Base-by-base conservation (phyloP, 2,888 invertebrate species). In the Fragum whitleyi region DNA sequence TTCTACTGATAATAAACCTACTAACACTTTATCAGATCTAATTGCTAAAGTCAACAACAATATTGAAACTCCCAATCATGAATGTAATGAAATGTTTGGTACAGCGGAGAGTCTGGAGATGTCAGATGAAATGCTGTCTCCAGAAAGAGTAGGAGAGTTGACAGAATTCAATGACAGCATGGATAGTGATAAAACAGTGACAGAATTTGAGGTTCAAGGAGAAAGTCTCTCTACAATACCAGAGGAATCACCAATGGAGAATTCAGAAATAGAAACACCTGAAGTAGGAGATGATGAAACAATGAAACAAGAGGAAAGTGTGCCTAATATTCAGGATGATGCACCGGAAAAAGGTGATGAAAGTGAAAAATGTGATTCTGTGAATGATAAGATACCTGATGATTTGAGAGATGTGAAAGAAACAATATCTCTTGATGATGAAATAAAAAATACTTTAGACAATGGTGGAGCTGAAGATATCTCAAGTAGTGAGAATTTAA, bases 101-200 rank as follows among this genome's bases (percentile, higher is more conserved):
- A 47, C 57, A 16, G 67, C 65, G 16, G 78, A 76, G 32, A 75
- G 71, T 29, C 67, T 70, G 51, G 80, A 78, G 23, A 74, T 55
- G 65, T 36, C 57, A 53, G 78, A 72, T 28, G 75, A 81, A 23
- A 75, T 67, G 26, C 55, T 57, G n/a, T 47, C 39, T 28, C 55
- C 53, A n/a, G 70, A 74, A 53, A 57, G 61, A 16, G 51, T 39
- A 28, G 74, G 51, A 23, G 55, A 55, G 2, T 16, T 47, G 42
- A 65, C 32, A 57, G 68, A 70, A 47, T 51, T 47, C 19, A 71
- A 69, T 79, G 72, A 69, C 47, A 77, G 74, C 26, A 61, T 67
- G 21, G 79, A 83, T 68, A 80, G 83, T 83, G 83, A 83, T 61
- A 79, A 83, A 77, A 83, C 79, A 47, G 51, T 79, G 1, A 73